Conservation (phyloP, 2,797 vertebrate genomes). For the Anguilla anguilla region DNA sequence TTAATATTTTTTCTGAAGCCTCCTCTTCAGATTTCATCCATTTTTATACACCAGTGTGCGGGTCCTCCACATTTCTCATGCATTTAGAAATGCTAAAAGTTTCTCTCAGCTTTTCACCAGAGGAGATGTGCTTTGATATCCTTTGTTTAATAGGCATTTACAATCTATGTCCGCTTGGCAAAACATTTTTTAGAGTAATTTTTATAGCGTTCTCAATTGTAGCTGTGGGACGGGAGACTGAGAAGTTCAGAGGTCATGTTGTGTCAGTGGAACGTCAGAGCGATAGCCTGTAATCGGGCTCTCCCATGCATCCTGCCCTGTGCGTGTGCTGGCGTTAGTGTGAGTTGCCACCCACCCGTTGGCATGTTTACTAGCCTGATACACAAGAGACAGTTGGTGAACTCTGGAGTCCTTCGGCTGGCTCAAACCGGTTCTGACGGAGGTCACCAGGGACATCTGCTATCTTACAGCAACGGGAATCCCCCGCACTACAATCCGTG, state of each 20-base stretch:
- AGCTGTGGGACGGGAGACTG: neutral
- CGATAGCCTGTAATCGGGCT: neutral
- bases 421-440: constrained; percentile 1
- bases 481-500: neutral
- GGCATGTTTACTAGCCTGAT: neutral
- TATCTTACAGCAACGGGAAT: neutral
- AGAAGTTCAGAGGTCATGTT: neutral
- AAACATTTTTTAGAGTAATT: neutral
- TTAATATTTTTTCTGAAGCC: no score
- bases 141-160: neutral
- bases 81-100: neutral
- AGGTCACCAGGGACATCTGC: neutral
- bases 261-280: neutral
- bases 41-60: no score
- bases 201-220: neutral
- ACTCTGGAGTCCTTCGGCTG: neutral
- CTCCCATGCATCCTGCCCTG: neutral
- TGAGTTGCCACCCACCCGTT: neutral
- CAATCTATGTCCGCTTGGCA: neutral
- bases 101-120: neutral
- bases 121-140: neutral
- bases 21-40: no score
- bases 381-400: neutral
- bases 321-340: neutral
- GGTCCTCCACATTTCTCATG: no score